Percentiles rank a stretch among this genome's conserved stretches.
Conservation (phyloP, 1,140 invertebrate species). For the Hyphantria cunea region DNA sequence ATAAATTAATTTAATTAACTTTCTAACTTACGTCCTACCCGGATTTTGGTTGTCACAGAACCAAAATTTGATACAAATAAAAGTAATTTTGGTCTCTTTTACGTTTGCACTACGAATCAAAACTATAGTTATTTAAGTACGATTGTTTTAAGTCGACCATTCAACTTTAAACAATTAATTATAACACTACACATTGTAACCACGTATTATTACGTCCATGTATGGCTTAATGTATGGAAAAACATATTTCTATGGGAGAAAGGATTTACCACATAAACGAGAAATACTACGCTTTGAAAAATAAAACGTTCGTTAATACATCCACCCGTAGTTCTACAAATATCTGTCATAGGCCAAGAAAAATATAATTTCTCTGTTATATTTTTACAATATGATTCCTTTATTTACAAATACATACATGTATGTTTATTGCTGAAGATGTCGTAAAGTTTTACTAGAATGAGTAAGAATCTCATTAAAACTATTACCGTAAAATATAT, state of each 20-base stretch:
- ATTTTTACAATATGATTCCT: conserved; percentile 73
- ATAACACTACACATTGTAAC: conserved; percentile 32
- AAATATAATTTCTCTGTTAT: conserved; percentile 77
- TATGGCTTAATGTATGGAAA: conserved; percentile 21
- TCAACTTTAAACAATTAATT: conserved; percentile 55
- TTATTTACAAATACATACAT: conserved; percentile 77
- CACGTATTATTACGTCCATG: conserved; percentile 12
- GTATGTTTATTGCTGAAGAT: conserved; percentile 73
- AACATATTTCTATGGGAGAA: conserved; percentile 11
- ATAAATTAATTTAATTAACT: conserved; percentile 72
- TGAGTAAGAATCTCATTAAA: conserved; percentile 50
- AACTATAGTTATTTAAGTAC: conserved; percentile 67
- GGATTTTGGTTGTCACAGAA: conserved; percentile 71
- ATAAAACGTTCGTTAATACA: conserved; percentile 23
- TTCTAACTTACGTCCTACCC: conserved; percentile 60
- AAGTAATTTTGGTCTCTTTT: conserved; percentile 63
- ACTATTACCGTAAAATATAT: conserved; percentile 65
- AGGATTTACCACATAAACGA: conserved; percentile 2
- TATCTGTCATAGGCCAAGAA: conserved; percentile 70
- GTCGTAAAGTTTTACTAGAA: conserved; percentile 61
- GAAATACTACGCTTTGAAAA: conserved; percentile 6
- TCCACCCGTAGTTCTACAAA: conserved; percentile 61
- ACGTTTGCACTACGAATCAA: conserved; percentile 43
- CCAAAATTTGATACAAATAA: conserved; percentile 55
- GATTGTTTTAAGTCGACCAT: conserved; percentile 63